phyloP scores from a whole-genome alignment of 2,888 invertebrate genomes.

The Pollenia labialis region DNA sequence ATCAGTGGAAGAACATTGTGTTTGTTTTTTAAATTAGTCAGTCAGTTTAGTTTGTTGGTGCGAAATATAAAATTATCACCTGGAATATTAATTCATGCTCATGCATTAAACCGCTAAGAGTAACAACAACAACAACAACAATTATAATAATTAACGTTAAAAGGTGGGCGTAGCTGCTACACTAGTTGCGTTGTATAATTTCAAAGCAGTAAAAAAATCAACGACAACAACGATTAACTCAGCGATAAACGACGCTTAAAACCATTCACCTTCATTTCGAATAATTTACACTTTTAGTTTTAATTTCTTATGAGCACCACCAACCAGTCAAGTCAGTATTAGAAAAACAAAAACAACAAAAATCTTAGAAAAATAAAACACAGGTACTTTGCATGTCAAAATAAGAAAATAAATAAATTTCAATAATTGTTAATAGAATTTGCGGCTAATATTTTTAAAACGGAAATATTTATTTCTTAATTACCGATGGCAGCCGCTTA shows the following conservation, averaged over 20 bases:
- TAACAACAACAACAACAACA: slow-evolving; percentile 15
- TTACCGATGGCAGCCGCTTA: neutral
- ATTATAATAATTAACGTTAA: slow-evolving; percentile 35
- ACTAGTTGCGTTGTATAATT: slow-evolving; percentile 25
- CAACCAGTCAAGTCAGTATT: neutral
- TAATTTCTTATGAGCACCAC: neutral
- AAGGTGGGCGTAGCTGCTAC: slow-evolving; percentile 63
- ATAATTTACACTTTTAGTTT: slow-evolving; percentile 46
- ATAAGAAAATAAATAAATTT: slow-evolving; percentile 6
- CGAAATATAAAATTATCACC: slow-evolving; percentile 52
- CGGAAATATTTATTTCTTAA: slow-evolving; percentile 43
- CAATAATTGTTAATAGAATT: slow-evolving; percentile 35
- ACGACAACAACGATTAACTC: slow-evolving; percentile 4
- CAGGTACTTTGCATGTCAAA: slow-evolving; percentile 30
- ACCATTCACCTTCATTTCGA: slow-evolving; percentile 38
- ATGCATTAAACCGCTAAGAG: neutral
- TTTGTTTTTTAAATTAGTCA: slow-evolving; percentile 48
- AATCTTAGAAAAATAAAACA: neutral
- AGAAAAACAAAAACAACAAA: neutral
- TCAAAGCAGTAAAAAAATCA: slow-evolving; percentile 9
- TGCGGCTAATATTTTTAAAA: neutral
- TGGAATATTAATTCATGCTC: slow-evolving; percentile 15
- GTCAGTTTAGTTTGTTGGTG: slow-evolving; percentile 15
- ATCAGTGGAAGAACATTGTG: neutral
- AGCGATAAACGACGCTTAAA: slow-evolving; percentile 9